Evolutionary conservation across 2,797 vertebrate genomes (phyloP).

Genomic region (Acrossocheilus fasciatus): DNA sequence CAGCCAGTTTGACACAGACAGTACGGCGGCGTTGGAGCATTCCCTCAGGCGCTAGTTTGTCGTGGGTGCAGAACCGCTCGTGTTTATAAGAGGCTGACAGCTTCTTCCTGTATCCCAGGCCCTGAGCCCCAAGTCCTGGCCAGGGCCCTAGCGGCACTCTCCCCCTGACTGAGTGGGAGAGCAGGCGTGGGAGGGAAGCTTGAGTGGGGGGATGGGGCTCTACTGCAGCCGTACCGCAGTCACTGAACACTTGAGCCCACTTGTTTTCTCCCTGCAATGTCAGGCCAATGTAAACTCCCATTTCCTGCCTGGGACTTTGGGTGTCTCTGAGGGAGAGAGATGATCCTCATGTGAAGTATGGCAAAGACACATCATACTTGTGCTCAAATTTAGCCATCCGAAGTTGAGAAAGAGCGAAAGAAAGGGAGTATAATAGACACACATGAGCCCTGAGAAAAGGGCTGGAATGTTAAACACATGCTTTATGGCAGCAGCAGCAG

Average conservation of each 20-base stretch:
- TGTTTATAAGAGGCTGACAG: slow-evolving; percentile 83
- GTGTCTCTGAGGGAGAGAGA: slow-evolving; percentile 77
- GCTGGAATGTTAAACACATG: slow-evolving; percentile 86
- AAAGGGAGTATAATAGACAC: slow-evolving; percentile 71
- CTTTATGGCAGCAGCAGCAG: slow-evolving; percentile 85
- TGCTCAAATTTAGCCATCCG: slow-evolving; percentile 38
- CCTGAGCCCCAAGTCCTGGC: slow-evolving; percentile 39
- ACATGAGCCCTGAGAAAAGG: slow-evolving; percentile 79
- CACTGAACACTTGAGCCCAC: slow-evolving; percentile 61
- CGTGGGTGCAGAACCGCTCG: slow-evolving; percentile 71
- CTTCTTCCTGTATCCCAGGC: slow-evolving; percentile 77
- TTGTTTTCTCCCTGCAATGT: slow-evolving; percentile 74
- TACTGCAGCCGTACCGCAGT: slow-evolving; percentile 59
- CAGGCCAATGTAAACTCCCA: slow-evolving; percentile 82
- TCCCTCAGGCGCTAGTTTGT: slow-evolving; percentile 66
- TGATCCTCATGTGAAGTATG: slow-evolving; percentile 79
- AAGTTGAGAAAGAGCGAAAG: slow-evolving; percentile 38
- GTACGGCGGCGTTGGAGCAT: slow-evolving; percentile 24
- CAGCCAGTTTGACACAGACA: slow-evolving; percentile 32
- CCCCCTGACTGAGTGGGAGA: slow-evolving; percentile 50
- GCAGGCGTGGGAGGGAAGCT: slow-evolving; percentile 53
- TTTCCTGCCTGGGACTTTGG: slow-evolving; percentile 77
- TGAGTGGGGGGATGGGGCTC: slow-evolving; percentile 67
- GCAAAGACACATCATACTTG: slow-evolving; percentile 63
- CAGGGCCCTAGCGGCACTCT: slow-evolving; percentile 39